Evolutionary conservation across 2,888 invertebrate species (phyloP).

Genomic region (Stenodera caucasica): DNA sequence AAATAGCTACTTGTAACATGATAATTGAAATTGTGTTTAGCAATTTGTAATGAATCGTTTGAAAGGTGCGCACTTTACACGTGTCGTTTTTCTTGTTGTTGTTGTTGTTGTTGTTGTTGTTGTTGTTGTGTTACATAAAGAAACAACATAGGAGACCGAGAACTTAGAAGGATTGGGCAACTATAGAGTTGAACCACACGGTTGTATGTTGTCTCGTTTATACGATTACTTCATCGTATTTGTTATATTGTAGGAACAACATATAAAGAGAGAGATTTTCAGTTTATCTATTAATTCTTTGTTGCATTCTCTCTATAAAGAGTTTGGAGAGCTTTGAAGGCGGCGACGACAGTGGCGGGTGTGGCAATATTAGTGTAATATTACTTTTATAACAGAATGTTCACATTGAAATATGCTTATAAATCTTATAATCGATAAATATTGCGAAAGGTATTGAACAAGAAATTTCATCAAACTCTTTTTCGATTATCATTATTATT

Average conservation of each 20-base stretch:
- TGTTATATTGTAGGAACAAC: no score
- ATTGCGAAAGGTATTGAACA: slow-evolving; percentile 24
- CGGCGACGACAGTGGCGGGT: slow-evolving; percentile 11
- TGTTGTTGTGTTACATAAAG: no score
- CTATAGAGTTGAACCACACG: slow-evolving; percentile 13
- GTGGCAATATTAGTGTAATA: slow-evolving; percentile 16
- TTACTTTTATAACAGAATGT: neutral
- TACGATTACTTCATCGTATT: slow-evolving; percentile 30
- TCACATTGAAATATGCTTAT: no score
- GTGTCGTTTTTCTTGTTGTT: slow-evolving; percentile 15
- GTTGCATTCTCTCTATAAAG: slow-evolving; percentile 25
- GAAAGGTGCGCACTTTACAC: slow-evolving; percentile 20
- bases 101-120: no score
- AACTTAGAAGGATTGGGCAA: slow-evolving; percentile 24
- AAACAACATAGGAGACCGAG: slow-evolving; percentile 12
- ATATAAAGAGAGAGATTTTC: slow-evolving; percentile 14
- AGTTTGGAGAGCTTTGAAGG: slow-evolving; percentile 1
- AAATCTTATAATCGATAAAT: no score
- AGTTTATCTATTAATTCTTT: slow-evolving; percentile 31
- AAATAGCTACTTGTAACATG: neutral
- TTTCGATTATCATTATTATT: neutral
- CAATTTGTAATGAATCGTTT: slow-evolving; percentile 26
- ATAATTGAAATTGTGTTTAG: slow-evolving; percentile 13
- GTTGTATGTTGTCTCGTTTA: slow-evolving; percentile 19
- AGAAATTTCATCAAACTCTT: slow-evolving; percentile 26